Evolutionary conservation across 2,797 vertebrate species (phyloP).

Genomic region (Sebastes kiyomatsui): DNA sequence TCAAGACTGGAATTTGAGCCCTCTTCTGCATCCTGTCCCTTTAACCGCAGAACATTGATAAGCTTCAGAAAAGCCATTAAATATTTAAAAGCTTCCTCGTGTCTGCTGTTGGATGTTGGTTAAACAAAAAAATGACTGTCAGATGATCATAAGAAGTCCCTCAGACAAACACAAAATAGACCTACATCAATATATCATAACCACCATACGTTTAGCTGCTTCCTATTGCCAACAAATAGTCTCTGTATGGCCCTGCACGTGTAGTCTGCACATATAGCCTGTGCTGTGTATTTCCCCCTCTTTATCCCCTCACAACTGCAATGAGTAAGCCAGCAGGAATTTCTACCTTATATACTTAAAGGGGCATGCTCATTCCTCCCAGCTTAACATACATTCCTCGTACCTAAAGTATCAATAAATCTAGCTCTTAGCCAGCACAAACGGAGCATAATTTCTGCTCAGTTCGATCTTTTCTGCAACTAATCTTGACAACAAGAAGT

Average conservation of each 20-base stretch:
- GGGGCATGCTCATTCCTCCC: slow-evolving; percentile 69
- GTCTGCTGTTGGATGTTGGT: slow-evolving; percentile 55
- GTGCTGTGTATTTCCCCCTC: slow-evolving; percentile 80
- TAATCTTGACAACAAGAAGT: slow-evolving; percentile 31
- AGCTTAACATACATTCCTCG: slow-evolving; percentile 19
- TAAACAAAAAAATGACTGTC: slow-evolving; percentile 47
- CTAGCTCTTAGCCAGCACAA: not conserved
- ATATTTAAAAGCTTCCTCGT: slow-evolving; percentile 67
- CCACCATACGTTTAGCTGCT: slow-evolving; percentile 25
- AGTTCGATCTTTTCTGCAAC: not conserved
- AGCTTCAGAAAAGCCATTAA: slow-evolving; percentile 66
- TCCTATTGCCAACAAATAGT: slow-evolving; percentile 76
- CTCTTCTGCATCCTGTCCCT: slow-evolving; percentile 54
- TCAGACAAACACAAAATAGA: slow-evolving; percentile 36
- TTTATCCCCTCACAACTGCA: slow-evolving; percentile 83
- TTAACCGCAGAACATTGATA: slow-evolving; percentile 60
- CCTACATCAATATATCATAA: slow-evolving; percentile 19
- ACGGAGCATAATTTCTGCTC: not conserved
- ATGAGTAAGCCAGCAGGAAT: slow-evolving; percentile 91
- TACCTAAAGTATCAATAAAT: slow-evolving; percentile 24
- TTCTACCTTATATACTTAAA: slow-evolving; percentile 87
- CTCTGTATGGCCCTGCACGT: slow-evolving; percentile 66
- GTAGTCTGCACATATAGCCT: slow-evolving; percentile 72
- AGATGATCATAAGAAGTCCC: slow-evolving; percentile 27
- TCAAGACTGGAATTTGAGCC: slow-evolving; percentile 57